Percentiles rank a stretch among this genome's conserved stretches.
Conservation (phyloP, 1,140 invertebrate genomes). For the Drosophila baimaii region DNA sequence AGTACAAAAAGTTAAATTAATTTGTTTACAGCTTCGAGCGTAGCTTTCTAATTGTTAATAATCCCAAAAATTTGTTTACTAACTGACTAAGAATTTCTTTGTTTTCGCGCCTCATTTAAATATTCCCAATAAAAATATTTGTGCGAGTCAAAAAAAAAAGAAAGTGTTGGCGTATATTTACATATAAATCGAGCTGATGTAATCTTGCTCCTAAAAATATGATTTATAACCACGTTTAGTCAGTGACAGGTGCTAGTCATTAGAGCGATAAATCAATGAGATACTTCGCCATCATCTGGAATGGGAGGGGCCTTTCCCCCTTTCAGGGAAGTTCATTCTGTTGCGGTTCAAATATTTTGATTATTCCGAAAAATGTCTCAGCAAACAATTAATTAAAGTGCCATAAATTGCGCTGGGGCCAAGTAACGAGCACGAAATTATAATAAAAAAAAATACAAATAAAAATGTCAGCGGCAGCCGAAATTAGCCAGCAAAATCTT, state of each 20-base stretch:
- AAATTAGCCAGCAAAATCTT: slow-evolving; percentile 59
- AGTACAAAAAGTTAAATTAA: too few relatives aligned
- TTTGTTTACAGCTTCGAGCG: background rate
- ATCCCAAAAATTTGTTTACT: background rate
- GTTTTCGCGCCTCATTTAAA: background rate
- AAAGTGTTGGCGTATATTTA: slow-evolving; percentile 19
- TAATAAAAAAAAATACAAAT: slow-evolving; percentile 64
- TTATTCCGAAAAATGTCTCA: slow-evolving; percentile 45
- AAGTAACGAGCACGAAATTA: slow-evolving; percentile 65
- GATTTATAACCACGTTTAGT: slow-evolving; percentile 35
- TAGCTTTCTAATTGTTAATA: background rate
- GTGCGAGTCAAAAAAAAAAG: background rate
- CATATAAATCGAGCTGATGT: slow-evolving; percentile 33
- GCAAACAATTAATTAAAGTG: slow-evolving; percentile 70
- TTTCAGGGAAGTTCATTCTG: slow-evolving; percentile 36
- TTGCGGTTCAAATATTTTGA: slow-evolving; percentile 34
- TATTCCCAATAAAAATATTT: background rate
- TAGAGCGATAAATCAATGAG: slow-evolving; percentile 38
- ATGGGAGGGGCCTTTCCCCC: slow-evolving; percentile 4
- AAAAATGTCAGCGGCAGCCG: slow-evolving; percentile 63
- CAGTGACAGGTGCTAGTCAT: slow-evolving; percentile 27
- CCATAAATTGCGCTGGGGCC: slow-evolving; percentile 55
- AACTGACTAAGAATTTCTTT: slow-evolving; percentile 3
- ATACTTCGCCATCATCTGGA: slow-evolving; percentile 11
- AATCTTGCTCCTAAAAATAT: slow-evolving; percentile 17